Evolutionary conservation across 2,113 vertebrate species (phyloP), one percentile per base, ranked within the genome.

Genomic region (Noctilio leporinus): DNA sequence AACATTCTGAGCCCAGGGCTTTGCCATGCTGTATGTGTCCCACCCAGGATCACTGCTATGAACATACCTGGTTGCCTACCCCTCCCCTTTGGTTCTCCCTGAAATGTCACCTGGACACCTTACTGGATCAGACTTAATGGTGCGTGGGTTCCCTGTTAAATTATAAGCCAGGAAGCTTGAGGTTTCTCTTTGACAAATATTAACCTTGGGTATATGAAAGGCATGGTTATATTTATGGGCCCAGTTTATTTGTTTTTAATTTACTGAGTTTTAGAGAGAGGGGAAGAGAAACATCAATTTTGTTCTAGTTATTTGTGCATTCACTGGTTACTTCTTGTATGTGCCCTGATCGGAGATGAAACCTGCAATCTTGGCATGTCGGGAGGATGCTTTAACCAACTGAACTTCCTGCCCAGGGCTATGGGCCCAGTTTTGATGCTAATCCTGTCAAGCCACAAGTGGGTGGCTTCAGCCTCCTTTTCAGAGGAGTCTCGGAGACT

Each of bases 41-140:
- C 9, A 3, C 15, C 49, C 2, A 16, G 45, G 69, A 59, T 22
- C 77, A n/a, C 35, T 45, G 24, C 14, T 62, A 1, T 16, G 30
- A 16, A 5, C 28, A 51, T 28, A 49, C 19, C 4, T 20, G 3
- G 28, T 49, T 33, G 1, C 64, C 30, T 10, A 14, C 53, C n/a
- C 1, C 12, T 22, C 49, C 9, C 20, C 51, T 4, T 19, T 47
- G 4, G 30, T 64, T 77, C 59, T 77, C 67, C 51, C 59, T 22
- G 33, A 90, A 86, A 73, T 73, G 33, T 10, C 5, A n/a, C 67
- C 72, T 22, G 12, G 57, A 72, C 9, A 15, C 24, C 26, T 14
- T 4, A 0, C 28, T 10, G 19, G 70, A 26, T 51, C 59, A n/a
- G 51, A 9, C 5, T 11, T 19, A 53, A 2, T 15, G 1, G 15